Evolutionary conservation across 1,140 invertebrate species (phyloP).

Genomic region (Trigoniulus corallinus): DNA sequence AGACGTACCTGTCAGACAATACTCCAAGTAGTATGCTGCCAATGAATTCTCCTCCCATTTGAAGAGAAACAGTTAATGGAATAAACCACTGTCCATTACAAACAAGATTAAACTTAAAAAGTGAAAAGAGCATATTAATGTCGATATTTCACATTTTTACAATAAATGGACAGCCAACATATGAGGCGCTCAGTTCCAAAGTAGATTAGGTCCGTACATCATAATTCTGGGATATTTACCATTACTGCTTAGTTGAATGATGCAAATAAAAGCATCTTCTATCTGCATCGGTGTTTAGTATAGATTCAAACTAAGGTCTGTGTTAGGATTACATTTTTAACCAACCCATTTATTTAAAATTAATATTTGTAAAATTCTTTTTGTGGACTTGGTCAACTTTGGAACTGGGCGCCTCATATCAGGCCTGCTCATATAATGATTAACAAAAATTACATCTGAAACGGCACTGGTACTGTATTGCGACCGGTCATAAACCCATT

Average conservation of each 20-base stretch:
- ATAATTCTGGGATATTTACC: too few relatives aligned
- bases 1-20: conserved; percentile 38
- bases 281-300: too few relatives aligned
- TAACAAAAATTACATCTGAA: conserved; percentile 43
- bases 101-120: conserved; percentile 48
- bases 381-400: too few relatives aligned
- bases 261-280: too few relatives aligned
- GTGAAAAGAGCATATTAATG: not conserved
- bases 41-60: conserved; percentile 64
- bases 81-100: conserved; percentile 46
- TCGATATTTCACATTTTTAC: not conserved
- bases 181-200: too few relatives aligned
- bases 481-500: conserved; percentile 40
- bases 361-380: too few relatives aligned
- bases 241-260: too few relatives aligned
- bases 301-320: too few relatives aligned
- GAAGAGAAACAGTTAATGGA: conserved; percentile 54
- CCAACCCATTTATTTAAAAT: not conserved
- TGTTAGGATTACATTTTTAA: not conserved
- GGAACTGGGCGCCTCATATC: too few relatives aligned
- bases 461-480: conserved; percentile 41
- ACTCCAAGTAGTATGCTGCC: conserved; percentile 64
- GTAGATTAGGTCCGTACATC: too few relatives aligned
- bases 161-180: too few relatives aligned
- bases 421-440: too few relatives aligned